Evolutionary conservation across 1,140 invertebrate species (phyloP), one percentile per base, ranked within the genome.

Genomic region (Proctacanthus coquilletti): DNA sequence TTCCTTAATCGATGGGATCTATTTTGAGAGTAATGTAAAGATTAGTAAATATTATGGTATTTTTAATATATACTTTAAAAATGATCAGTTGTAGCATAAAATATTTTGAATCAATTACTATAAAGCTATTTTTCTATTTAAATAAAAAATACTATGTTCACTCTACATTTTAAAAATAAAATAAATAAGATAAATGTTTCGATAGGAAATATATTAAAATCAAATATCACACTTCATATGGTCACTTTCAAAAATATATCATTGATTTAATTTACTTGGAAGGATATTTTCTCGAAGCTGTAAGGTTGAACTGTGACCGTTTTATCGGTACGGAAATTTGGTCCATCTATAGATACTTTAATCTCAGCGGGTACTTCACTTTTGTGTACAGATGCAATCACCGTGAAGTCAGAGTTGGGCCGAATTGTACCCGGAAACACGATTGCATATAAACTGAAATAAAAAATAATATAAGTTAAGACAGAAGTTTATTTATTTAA

Each of bases 321-420:
- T 45, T 84, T 74, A 2, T 73, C 75, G 29, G 74, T 79, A 43
- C 70, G 73, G 41, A 75, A 71, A 11, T 77, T 70, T 15, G 70
- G 63, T 6, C 82, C 84, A 42, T 71, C 74, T 3, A 91, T 64
- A 31, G 76, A 74, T 11, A 88, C 69, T 25, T 72, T 72, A 25
- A 89, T 66, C 8, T 69, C 68, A 14, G 76, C 71, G 0, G 77
- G 72, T 2, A 56, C 56, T 4, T 63, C 60, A 11, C 73, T 68
- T 34, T 69, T 69, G 42, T 73, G 68, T 2, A 75, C 63, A 25
- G 71, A 80, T 9, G 88, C 74, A 8, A 76, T 77, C 14, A 83
- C 81, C 60, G 84, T 80, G 53, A 84, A 93, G 45, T 84, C 75
- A 8, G 73, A 77, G 65, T 82, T 80, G 3, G 86, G 84, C 29